Percentiles rank a stretch among this genome's conserved stretches.
These are phyloP conservation scores for Pararge aegeria DNA, from an alignment of 1,140 invertebrate species.

Conservation along the genomic window DNA sequence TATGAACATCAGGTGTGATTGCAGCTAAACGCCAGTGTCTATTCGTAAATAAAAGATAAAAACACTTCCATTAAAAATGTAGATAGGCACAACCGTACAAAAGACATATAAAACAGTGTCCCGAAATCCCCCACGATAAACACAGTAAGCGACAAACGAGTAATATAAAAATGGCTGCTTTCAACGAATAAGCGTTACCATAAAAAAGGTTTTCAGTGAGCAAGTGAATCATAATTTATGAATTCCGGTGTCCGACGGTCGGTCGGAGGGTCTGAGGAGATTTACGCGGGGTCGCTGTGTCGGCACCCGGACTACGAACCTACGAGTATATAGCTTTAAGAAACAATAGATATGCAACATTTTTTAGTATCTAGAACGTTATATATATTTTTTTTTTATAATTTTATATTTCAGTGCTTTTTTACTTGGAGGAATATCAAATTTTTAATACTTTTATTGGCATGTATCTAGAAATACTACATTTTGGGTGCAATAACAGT, in stretches of 20 bases:
- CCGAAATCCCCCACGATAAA: constrained; percentile 43
- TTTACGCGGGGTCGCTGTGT: constrained; percentile 76
- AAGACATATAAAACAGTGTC: background rate
- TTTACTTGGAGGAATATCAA: no score
- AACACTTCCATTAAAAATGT: no score
- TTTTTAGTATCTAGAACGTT: no score
- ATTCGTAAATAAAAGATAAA: no score
- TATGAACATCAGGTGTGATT: no score
- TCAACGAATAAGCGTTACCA: constrained; percentile 72
- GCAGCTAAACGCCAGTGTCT: no score
- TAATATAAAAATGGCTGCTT: constrained; percentile 68
- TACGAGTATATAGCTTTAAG: background rate
- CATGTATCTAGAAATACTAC: no score
- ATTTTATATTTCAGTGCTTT: no score
- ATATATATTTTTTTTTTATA: no score
- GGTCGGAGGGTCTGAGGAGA: constrained; percentile 51
- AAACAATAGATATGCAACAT: background rate
- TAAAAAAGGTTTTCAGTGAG: constrained; percentile 79
- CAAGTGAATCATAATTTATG: constrained; percentile 79
- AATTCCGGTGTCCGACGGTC: constrained; percentile 66
- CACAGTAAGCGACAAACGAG: constrained; percentile 58
- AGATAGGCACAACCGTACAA: constrained; percentile 2
- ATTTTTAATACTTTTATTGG: no score
- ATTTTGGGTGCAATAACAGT: no score
- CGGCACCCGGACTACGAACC: constrained; percentile 47